These are phyloP conservation scores for Morone saxatilis DNA, from an alignment of 2,113 vertebrate genomes.

Conservation along the genomic window DNA sequence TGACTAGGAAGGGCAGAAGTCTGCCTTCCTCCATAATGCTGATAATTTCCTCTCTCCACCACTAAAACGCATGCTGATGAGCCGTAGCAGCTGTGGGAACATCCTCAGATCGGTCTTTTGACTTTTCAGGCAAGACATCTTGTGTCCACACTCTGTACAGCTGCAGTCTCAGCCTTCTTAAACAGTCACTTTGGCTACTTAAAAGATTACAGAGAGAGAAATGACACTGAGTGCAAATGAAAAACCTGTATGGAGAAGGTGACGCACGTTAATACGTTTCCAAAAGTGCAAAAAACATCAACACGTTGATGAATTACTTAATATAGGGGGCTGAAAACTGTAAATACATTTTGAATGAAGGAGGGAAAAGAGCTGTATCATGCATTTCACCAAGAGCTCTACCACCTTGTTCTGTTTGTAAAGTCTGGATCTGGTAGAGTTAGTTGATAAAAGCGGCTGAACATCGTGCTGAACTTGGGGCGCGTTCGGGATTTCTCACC, in stretches of 20 bases:
- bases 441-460: background rate
- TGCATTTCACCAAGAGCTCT: background rate
- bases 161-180: constrained; percentile 51
- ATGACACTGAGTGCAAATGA: constrained; percentile 10
- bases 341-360: constrained; percentile 29
- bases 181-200: constrained; percentile 32
- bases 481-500: constrained; percentile 84
- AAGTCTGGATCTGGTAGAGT: background rate
- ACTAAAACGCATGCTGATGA: constrained; percentile 55
- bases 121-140: constrained; percentile 45
- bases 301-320: constrained; percentile 53
- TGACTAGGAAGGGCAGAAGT: constrained; percentile 42
- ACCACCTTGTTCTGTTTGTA: background rate
- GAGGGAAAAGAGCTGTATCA: background rate
- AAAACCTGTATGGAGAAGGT: constrained; percentile 3
- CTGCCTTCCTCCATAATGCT: constrained; percentile 53
- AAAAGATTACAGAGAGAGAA: constrained; percentile 17
- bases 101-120: constrained; percentile 44
- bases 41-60: constrained; percentile 63
- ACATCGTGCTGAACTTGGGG: constrained; percentile 7
- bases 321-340: constrained; percentile 10
- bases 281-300: constrained; percentile 36
- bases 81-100: constrained; percentile 67
- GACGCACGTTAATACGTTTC: background rate
- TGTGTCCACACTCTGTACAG: constrained; percentile 44